These are phyloP conservation scores for Hybos culiciformis DNA, from an alignment of 2,888 invertebrate species.

Conservation along the genomic window DNA sequence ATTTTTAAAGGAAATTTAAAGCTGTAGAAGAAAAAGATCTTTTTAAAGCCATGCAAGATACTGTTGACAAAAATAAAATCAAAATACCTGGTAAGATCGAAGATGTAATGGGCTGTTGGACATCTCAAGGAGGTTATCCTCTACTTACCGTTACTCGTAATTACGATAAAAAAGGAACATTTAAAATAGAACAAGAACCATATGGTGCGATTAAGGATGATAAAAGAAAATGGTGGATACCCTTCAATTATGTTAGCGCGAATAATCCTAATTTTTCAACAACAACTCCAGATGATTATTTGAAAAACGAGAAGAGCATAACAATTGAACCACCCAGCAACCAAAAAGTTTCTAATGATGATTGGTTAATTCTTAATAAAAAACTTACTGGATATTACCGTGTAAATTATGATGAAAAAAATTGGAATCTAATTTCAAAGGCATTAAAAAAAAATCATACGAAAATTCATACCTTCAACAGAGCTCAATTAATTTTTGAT, in stretches of 20 bases:
- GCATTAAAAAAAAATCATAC: constrained; percentile 45
- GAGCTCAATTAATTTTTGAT: constrained; percentile 80
- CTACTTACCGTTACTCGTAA: constrained; percentile 40
- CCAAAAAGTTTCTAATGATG: constrained; percentile 12
- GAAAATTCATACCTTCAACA: constrained; percentile 59
- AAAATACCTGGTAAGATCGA: constrained; percentile 38
- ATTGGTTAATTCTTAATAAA: constrained; percentile 32
- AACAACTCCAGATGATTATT: constrained; percentile 24
- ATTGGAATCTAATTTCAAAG: constrained; percentile 52
- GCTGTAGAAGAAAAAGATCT: constrained; percentile 25
- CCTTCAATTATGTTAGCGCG: constrained; percentile 25
- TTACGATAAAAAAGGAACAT: constrained; percentile 35
- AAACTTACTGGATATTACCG: constrained; percentile 40
- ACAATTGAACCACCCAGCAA: constrained; percentile 9
- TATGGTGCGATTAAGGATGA: constrained; percentile 16
- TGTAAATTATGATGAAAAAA: constrained; percentile 53
- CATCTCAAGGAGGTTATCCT: constrained; percentile 45
- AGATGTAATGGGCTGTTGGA: constrained; percentile 48
- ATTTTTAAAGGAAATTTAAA: constrained; percentile 18
- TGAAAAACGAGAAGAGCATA: constrained; percentile 14
- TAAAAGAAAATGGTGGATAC: constrained; percentile 25
- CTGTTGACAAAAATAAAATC: constrained; percentile 21
- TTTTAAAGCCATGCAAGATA: constrained; percentile 22
- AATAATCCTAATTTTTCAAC: constrained; percentile 25
- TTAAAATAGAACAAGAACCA: constrained; percentile 40